Evolutionary conservation across 2,888 invertebrate species (phyloP), one percentile per base, ranked within the genome.

Genomic region (Erebia ligea): DNA sequence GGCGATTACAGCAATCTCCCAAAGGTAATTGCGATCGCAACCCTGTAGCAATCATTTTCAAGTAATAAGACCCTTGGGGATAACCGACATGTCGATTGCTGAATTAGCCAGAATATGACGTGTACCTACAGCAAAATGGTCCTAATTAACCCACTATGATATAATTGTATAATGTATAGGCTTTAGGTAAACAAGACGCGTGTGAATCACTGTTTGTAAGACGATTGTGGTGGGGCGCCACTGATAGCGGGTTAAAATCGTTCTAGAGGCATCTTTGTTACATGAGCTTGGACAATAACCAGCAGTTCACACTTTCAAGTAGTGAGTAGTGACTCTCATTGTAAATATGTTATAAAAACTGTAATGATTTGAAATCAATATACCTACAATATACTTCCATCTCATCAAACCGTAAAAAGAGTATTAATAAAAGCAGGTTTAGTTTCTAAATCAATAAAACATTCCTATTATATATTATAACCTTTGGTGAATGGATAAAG

Each of bases 131-230:
- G 25, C 15, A 25, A 57, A 34, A 25, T 34, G 58, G 34, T 34
- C 15, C 17, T 58, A 40, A 58, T 58, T 58, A 34, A 58, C 58
- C 9, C 9, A 17, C 17, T n/a, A 58, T 58, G 1, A 40, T 56
- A 21, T 2, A 19, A 21, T n/a, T 15, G n/a, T 59, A 17, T 42
- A n/a, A 42, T 40, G n/a, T 50, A 17, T 52, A 52, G 10, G 54
- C 17, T 54, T 2, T 19, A 17, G 42, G 61, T 42, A 61, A 61
- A 61, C 42, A 61, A 19, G 10, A 34, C 40, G n/a, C 59, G 59
- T 9, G 61, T 61, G 61, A 61, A 42, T 61, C 61, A 61, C 42
- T 10, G 57, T 15, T 57, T 34, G 57, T 15, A 19, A 54, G 17
- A 9, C 10, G 17, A 1, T n/a, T 17, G 52, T n/a, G 17, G 17